Percentiles rank a stretch among this genome's conserved stretches.
Conservation (phyloP, 1,140 invertebrate genomes). For the Camponotus floridanus region DNA sequence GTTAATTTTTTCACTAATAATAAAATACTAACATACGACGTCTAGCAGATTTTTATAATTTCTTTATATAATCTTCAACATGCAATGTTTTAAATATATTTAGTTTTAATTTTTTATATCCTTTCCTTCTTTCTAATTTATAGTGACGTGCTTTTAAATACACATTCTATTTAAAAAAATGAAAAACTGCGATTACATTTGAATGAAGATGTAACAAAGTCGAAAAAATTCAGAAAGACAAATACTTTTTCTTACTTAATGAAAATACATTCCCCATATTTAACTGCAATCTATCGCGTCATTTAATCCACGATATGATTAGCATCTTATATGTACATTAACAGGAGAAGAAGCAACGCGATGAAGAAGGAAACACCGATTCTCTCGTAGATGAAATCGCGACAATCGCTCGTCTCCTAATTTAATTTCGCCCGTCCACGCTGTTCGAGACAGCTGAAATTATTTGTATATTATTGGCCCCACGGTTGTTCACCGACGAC, state of each 20-base stretch:
- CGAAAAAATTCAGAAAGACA: not conserved
- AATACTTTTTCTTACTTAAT: conserved; percentile 35
- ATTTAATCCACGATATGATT: conserved; percentile 49
- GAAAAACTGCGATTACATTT: not conserved
- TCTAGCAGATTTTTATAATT: not conserved
- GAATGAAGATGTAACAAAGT: not conserved
- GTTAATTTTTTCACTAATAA: not conserved
- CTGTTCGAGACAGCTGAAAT: conserved; percentile 55
- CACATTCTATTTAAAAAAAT: not conserved
- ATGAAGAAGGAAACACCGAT: conserved; percentile 39
- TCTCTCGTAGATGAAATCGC: conserved; percentile 49
- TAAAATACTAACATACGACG: not conserved
- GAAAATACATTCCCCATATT: conserved; percentile 37
- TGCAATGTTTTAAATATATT: no score
- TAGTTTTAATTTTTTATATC: no score
- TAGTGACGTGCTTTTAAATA: not conserved
- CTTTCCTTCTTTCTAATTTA: not conserved
- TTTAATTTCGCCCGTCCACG: conserved; percentile 66
- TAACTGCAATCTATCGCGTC: conserved; percentile 50
- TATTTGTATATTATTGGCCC: conserved; percentile 48
- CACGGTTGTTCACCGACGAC: conserved; percentile 34
- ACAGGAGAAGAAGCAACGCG: conserved; percentile 21
- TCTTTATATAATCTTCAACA: no score
- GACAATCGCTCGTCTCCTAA: conserved; percentile 53
- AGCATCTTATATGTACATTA: not conserved